Percentiles rank a stretch among this genome's conserved stretches.
These are phyloP conservation scores for Columba guinea DNA, from an alignment of 2,797 vertebrate species.

Conservation along the genomic window DNA sequence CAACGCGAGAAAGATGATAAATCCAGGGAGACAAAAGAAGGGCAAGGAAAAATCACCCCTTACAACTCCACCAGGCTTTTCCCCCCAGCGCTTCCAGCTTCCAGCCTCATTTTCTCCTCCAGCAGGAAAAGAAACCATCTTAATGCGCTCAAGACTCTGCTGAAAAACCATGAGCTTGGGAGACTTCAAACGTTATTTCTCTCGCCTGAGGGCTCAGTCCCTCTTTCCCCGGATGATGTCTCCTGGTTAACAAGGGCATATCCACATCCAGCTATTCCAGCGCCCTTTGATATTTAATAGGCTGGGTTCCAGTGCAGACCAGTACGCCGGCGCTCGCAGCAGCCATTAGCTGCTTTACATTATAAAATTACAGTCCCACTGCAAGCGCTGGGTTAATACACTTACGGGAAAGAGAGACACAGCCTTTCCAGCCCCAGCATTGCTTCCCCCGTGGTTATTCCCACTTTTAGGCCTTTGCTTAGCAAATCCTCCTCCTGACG, in stretches of 20 bases:
- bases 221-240: not conserved
- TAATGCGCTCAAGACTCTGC: not conserved
- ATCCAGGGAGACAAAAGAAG: constrained; percentile 48
- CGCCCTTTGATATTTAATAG: constrained; percentile 26
- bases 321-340: not conserved
- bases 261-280: not conserved
- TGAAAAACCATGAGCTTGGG: not conserved
- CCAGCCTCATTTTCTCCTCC: constrained; percentile 33
- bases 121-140: not conserved
- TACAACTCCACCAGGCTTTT: not conserved
- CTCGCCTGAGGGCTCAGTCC: not conserved
- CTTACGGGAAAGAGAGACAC: not conserved
- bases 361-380: not conserved
- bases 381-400: not conserved
- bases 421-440: not conserved
- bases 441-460: not conserved
- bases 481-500: not conserved
- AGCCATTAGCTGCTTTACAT: not conserved
- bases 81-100: not conserved
- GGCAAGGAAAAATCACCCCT: not conserved
- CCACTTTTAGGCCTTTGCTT: not conserved
- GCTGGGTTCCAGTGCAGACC: not conserved
- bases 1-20: not conserved
- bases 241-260: not conserved
- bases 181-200: not conserved